Evolutionary conservation across 2,113 vertebrate species (phyloP), one percentile per base, ranked within the genome.

Genomic region (Hirundichthys speculiger): DNA sequence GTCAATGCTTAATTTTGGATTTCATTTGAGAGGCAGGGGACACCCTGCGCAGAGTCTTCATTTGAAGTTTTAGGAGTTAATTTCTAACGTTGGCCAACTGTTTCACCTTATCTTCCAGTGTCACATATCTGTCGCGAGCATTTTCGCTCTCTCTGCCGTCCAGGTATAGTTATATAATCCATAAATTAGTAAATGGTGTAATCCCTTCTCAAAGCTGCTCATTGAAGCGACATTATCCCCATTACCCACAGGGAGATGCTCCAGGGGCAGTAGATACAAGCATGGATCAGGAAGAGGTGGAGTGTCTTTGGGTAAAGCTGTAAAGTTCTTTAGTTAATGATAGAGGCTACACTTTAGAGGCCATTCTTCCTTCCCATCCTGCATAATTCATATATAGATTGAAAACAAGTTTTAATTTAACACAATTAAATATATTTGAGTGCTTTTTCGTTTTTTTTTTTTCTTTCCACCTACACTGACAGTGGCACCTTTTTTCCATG

Each of bases 151-250:
- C 38, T 51, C 47, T 75, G 42, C 34, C 18, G 20, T 25, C 25
- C 62, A 73, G 56, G 67, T 43, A 40, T 56, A 30, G 20, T 70
- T 69, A 47, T 43, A 27, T 61, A 53, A 71, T 63, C 46, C 58
- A 71, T 52, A 83, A 85, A 79, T 75, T 40, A 80, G 50, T 57
- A 73, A 70, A 74, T 79, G 25, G 27, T 54, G 41, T 79, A 80
- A 84, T 85, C 59, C 69, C 38, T 25, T 73, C 27, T 41, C 27
- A 30, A 34, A 53, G 56, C 56, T 64, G 64, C 34, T 70, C 52
- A 65, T 72, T 81, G 39, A 69, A 50, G 77, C 82, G 13, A 75
- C 68, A 64, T 82, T 56, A 72, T 62, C 55, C 43, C 24, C 57
- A 40, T 69, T 74, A 64, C 21, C 68, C 69, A 42, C 19, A 15